Percentiles rank a stretch among this genome's conserved stretches.
Conservation (phyloP, 2,797 vertebrate genomes). For the Pseudomugil gertrudae region DNA sequence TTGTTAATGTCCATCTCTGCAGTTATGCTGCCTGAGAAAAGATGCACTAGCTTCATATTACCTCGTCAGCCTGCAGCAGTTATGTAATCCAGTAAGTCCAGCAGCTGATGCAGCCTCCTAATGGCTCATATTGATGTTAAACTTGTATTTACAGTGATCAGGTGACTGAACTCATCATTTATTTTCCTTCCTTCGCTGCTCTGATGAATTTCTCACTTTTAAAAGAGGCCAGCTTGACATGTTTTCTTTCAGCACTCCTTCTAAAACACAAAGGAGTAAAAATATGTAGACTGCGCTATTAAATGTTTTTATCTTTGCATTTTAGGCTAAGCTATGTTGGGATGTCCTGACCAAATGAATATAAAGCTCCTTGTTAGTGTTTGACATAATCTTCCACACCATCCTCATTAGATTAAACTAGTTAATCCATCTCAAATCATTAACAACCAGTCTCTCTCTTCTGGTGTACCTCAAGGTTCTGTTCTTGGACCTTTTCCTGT, state of each 20-base stretch:
- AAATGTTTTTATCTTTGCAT: background rate
- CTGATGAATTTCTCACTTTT: too few species aligned
- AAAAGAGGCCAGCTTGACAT: too few species aligned
- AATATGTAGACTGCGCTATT: background rate
- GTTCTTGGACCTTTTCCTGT: too few species aligned
- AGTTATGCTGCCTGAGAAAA: constrained; percentile 5
- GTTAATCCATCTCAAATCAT: too few species aligned
- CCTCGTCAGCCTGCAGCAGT: constrained; percentile 9
- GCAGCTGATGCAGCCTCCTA: background rate
- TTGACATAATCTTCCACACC: too few species aligned
- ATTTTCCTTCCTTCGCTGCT: too few species aligned
- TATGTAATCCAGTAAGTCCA: background rate
- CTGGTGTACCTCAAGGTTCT: too few species aligned
- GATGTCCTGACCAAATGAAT: background rate
- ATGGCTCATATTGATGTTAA: background rate
- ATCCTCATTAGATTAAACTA: too few species aligned
- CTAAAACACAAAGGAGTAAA: background rate
- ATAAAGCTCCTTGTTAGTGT: background rate
- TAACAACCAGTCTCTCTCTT: too few species aligned
- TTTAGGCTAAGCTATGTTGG: background rate
- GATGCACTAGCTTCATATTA: constrained; percentile 5
- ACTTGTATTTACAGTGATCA: background rate
- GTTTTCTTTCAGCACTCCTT: background rate
- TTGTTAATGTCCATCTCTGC: constrained; percentile 4
- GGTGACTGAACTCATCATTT: background rate